Percentiles rank a stretch among this genome's conserved stretches.
These are phyloP conservation scores for Aplysina aerophoba DNA, from an alignment of 37 sponge, comb jelly and placozoan genomes.

Conservation along the genomic window DNA sequence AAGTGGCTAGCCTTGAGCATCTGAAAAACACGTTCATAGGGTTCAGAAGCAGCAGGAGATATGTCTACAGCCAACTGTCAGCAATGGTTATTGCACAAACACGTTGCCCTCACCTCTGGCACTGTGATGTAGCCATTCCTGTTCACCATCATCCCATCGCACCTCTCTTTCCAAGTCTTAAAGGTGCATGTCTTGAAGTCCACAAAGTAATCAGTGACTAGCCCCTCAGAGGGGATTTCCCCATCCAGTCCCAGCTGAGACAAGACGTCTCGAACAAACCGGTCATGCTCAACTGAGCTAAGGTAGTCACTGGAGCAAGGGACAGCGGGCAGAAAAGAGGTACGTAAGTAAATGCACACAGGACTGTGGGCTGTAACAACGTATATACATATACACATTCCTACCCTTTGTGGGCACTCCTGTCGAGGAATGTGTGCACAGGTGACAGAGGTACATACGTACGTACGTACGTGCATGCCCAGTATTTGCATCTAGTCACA, in stretches of 20 bases:
- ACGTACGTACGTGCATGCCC: background rate
- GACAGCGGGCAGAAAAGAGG: background rate
- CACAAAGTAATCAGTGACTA: constrained; percentile 70
- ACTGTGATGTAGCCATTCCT: constrained; percentile 34
- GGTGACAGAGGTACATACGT: background rate
- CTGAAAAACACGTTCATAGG: too few species aligned
- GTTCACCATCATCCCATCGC: constrained; percentile 14
- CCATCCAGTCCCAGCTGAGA: constrained; percentile 40
- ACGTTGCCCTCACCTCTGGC: constrained; percentile 52
- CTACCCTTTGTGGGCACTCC: background rate
- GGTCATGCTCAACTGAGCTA: constrained; percentile 6
- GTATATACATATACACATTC: background rate
- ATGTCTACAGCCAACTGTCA: too few species aligned
- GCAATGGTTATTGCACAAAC: too few species aligned
- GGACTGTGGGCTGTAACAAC: background rate
- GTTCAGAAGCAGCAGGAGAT: too few species aligned
- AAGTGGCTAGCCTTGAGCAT: constrained; percentile 34
- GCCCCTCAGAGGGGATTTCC: constrained; percentile 57
- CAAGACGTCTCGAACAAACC: constrained; percentile 56
- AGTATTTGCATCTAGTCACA: too few species aligned
- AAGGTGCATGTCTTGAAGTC: constrained; percentile 61
- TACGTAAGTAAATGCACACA: background rate
- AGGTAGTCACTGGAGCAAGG: background rate
- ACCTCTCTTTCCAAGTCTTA: constrained; percentile 53
- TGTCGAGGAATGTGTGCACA: too few species aligned